phyloP scores from a whole-genome alignment of 2,113 vertebrate genomes.

The Hippopotamus amphibius region DNA sequence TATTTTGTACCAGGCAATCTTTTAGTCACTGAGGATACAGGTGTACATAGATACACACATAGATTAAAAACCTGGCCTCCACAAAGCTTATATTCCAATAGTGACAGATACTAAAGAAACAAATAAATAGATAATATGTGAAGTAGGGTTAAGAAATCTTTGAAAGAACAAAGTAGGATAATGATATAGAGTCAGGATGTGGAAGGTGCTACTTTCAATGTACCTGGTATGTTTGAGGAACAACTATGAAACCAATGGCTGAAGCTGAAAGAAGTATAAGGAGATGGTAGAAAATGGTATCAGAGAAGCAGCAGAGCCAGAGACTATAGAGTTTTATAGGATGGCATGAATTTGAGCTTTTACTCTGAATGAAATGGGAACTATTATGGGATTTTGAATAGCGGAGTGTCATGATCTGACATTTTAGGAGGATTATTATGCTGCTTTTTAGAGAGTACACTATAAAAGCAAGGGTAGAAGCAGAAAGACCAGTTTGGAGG shows the following conservation, averaged over 20 bases:
- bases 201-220: background rate
- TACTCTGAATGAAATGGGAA: background rate
- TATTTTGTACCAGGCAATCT: background rate
- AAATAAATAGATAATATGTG: background rate
- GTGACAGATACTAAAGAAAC: background rate
- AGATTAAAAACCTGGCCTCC: background rate
- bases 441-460: background rate
- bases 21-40: background rate
- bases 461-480: background rate
- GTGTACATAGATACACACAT: background rate
- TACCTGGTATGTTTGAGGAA: background rate
- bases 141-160: background rate
- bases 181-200: background rate
- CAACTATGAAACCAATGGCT: background rate
- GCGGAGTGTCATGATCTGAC: background rate
- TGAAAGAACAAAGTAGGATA: background rate
- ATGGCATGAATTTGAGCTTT: background rate
- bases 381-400: background rate
- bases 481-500: background rate
- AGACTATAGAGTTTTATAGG: background rate
- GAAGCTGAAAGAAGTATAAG: background rate
- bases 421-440: background rate
- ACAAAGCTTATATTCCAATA: background rate
- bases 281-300: background rate
- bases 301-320: rapidly evolving